A percentile compares a stretch with the other conserved stretches of the same genome.
phyloP scores from a whole-genome alignment of 2,888 invertebrate genomes.

The Lampropteryx suffumata region DNA sequence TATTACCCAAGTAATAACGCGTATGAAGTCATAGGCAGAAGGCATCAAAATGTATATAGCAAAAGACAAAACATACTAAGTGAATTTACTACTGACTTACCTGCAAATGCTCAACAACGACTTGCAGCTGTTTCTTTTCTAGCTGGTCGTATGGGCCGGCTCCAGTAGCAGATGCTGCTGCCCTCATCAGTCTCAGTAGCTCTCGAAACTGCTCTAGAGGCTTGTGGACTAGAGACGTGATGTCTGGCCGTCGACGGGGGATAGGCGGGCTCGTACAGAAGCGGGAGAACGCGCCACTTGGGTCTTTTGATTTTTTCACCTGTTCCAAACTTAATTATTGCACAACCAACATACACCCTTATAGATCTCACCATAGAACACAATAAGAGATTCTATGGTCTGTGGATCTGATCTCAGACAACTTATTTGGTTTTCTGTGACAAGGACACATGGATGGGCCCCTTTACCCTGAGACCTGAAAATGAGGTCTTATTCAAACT shows the following conservation, averaged over 20 bases:
- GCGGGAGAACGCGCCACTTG: conserved; percentile 90
- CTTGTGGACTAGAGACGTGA: conserved; percentile 92
- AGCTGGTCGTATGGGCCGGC: conserved; percentile 73
- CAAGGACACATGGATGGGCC: too few relatives aligned
- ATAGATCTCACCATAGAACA: too few relatives aligned
- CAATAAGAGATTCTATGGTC: too few relatives aligned
- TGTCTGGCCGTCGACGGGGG: conserved; percentile 91
- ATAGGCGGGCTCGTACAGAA: conserved; percentile 92
- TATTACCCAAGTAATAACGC: too few relatives aligned
- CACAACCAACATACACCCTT: too few relatives aligned
- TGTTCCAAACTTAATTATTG: conserved; percentile 32
- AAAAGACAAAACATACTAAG: too few relatives aligned
- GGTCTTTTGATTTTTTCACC: conserved; percentile 88
- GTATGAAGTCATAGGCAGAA: too few relatives aligned
- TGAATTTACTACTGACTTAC: conserved; percentile 45
- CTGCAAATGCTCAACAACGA: conserved; percentile 76
- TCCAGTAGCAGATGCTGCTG: conserved; percentile 65
- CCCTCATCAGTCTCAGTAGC: conserved; percentile 70
- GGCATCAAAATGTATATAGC: too few relatives aligned
- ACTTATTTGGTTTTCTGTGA: too few relatives aligned
- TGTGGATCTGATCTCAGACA: too few relatives aligned
- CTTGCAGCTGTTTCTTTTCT: conserved; percentile 75
- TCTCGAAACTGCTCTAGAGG: conserved; percentile 89
- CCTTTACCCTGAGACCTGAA: too few relatives aligned
- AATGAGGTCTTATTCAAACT: too few relatives aligned